A percentile compares a stretch with the other conserved stretches of the same genome.
These are phyloP conservation scores for Drosophila kepulauana DNA, from an alignment of 1,140 invertebrate species.

Conservation along the genomic window DNA sequence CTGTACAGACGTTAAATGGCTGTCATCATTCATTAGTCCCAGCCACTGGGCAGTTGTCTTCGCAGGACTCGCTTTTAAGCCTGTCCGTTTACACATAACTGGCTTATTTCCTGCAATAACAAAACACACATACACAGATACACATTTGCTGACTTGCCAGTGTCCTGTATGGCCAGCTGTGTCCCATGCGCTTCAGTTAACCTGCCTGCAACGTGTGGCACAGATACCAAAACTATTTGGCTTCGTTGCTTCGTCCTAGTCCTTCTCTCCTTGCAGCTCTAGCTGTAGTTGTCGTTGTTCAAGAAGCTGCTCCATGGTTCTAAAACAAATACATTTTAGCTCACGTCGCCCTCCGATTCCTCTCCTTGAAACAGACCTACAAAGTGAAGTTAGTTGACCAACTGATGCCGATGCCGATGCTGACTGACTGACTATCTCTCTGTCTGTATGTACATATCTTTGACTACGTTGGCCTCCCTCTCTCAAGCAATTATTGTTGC, in stretches of 20 bases:
- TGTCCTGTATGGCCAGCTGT: constrained; percentile 16
- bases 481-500: constrained; percentile 67
- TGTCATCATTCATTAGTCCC: constrained; percentile 82
- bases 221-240: constrained; percentile 28
- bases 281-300: neutral
- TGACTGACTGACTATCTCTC: constrained; percentile 5
- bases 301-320: neutral
- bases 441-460: neutral
- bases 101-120: constrained; percentile 50
- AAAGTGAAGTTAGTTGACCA: neutral
- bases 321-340: constrained; percentile 46
- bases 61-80: constrained; percentile 53
- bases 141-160: constrained; percentile 15
- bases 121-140: constrained; percentile 31
- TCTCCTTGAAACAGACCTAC: neutral
- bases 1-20: constrained; percentile 67
- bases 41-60: constrained; percentile 70
- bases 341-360: neutral
- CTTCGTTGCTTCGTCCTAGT: constrained; percentile 11
- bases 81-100: constrained; percentile 60
- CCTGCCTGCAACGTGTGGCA: constrained; percentile 27
- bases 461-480: neutral
- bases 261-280: neutral
- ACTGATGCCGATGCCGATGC: neutral
- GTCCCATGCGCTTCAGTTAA: constrained; percentile 16